These are phyloP conservation scores for Albula goreensis DNA, from an alignment of 2,113 vertebrate genomes.

Conservation along the genomic window DNA sequence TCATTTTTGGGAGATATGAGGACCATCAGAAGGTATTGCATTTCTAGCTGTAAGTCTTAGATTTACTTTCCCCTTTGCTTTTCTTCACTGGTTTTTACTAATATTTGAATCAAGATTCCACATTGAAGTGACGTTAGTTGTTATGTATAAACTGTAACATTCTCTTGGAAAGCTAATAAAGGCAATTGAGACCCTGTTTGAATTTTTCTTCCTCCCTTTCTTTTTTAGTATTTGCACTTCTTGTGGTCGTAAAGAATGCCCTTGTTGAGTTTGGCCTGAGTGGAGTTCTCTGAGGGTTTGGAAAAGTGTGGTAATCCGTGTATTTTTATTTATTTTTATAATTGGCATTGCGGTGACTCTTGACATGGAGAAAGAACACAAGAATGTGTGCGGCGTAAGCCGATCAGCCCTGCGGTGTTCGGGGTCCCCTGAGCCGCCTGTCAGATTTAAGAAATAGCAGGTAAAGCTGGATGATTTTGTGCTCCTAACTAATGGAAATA, in stretches of 20 bases:
- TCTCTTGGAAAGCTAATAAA: conserved; percentile 77
- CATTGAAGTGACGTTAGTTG: conserved; percentile 64
- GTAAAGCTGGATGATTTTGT: background rate
- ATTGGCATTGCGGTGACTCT: conserved; percentile 28
- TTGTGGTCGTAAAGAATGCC: conserved; percentile 47
- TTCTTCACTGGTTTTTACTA: conserved; percentile 68
- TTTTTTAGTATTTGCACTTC: conserved; percentile 22
- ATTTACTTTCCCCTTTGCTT: conserved; percentile 31
- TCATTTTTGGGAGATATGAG: conserved; percentile 61
- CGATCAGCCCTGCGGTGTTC: conserved; percentile 22
- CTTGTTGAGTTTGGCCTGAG: conserved; percentile 42
- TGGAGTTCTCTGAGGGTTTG: conserved; percentile 34
- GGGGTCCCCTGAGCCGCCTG: background rate
- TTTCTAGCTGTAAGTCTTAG: conserved; percentile 49
- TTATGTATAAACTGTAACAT: conserved; percentile 72
- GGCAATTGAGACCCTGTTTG: conserved; percentile 27
- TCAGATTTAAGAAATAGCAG: background rate
- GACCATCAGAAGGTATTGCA: conserved; percentile 59
- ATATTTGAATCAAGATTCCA: conserved; percentile 71
- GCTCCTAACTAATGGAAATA: background rate
- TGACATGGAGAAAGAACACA: conserved; percentile 26
- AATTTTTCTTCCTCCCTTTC: conserved; percentile 23
- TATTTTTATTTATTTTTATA: conserved; percentile 46
- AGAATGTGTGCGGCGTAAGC: conserved; percentile 21
- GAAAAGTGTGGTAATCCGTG: conserved; percentile 64